These are phyloP conservation scores for Zaprionus camerounensis DNA, from an alignment of 1,140 invertebrate genomes.

Conservation along the genomic window DNA sequence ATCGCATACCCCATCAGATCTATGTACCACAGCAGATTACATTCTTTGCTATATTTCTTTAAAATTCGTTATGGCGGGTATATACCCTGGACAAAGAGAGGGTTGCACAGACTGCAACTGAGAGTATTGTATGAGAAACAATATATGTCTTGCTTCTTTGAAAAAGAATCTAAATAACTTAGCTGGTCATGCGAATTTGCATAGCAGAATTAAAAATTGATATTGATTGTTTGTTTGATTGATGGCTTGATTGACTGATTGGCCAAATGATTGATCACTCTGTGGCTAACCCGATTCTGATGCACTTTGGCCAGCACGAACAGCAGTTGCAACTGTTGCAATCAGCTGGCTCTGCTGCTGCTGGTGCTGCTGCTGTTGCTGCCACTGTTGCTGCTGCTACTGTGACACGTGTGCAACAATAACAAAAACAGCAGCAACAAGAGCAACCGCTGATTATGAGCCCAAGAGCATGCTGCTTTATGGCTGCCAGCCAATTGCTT, in stretches of 20 bases:
- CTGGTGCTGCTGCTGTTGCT: not conserved
- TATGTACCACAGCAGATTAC: too few relatives aligned
- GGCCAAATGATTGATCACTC: conserved; percentile 48
- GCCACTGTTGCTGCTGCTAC: not conserved
- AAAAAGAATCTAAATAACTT: not conserved
- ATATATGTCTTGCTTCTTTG: not conserved
- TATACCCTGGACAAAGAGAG: not conserved
- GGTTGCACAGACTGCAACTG: not conserved
- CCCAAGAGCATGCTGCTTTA: conserved; percentile 28
- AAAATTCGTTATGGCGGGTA: too few relatives aligned
- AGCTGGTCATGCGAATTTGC: not conserved
- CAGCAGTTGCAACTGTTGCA: not conserved
- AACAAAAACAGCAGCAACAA: conserved; percentile 13
- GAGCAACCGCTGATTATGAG: conserved; percentile 15
- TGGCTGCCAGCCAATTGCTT: conserved; percentile 31
- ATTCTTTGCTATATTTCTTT: too few relatives aligned
- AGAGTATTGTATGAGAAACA: too few relatives aligned
- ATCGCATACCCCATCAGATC: not conserved
- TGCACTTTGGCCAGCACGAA: conserved; percentile 24
- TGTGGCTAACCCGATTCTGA: conserved; percentile 51
- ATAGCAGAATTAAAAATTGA: not conserved
- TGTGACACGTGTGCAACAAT: conserved; percentile 40
- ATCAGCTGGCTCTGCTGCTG: not conserved
- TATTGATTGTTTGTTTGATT: conserved; percentile 46
- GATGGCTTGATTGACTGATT: conserved; percentile 34